Evolutionary conservation across 2,113 vertebrate genomes (phyloP), one percentile per base, ranked within the genome.

Genomic region (Stercorarius parasiticus): DNA sequence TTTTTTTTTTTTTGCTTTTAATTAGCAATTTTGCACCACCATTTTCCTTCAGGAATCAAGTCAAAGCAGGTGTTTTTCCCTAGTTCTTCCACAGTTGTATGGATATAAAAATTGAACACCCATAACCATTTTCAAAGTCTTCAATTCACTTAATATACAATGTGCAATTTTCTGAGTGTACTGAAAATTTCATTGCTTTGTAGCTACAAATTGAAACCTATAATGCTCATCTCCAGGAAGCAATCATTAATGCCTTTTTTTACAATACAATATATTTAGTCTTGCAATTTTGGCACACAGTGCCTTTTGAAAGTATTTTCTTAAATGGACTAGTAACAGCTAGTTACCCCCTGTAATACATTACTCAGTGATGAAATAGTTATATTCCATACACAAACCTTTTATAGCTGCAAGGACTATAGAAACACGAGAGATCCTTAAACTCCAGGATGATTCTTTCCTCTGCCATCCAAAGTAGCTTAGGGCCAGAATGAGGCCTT

Each of bases 141-240:
- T 85, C 82, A 86, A 78, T 94, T 96, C 80, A 82, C 61, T 91
- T 84, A 87, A 91, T 71, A 95, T 56, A 91, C 69, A 93, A 53
- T 12, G 13, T 73, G 76, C 83, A 94, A 82, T 96, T 95, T 95
- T 80, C 83, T 84, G 69, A 94, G 53, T 66, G 61, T 80, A 79
- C 45, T 65, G 66, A 94, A 91, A 96, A 93, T 87, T 79, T 93
- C 93, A 76, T 67, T 91, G 80, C 91, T 96, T 95, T 94, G 65
- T 89, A 89, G 61, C 83, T 86, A 87, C 86, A 97, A 85, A 92
- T 94, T 95, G 96, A 96, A 97, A 95, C 27, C 47, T 74, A 82
- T 71, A 95, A 95, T 84, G 80, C 61, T 95, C 52, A 91, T 96
- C 82, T 95, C 83, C 80, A 92, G 95, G 88, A 97, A 91, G 77